phyloP scores from a whole-genome alignment of 2,113 vertebrate species.

The Dicerorhinus sumatrensis region DNA sequence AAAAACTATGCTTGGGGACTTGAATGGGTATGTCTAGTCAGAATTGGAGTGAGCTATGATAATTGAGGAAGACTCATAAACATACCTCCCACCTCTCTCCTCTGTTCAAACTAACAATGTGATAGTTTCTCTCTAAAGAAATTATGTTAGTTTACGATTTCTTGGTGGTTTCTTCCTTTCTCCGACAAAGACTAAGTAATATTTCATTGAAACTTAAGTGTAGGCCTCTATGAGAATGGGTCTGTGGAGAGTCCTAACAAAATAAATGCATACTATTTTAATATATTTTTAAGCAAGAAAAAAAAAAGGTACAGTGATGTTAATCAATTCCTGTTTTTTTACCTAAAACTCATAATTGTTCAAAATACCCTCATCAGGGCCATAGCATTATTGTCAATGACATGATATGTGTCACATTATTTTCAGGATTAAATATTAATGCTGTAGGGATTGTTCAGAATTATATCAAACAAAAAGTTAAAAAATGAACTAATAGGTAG shows the following conservation, averaged over 20 bases:
- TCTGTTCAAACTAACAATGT: neutral
- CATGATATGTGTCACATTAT: neutral
- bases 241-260: neutral
- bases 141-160: neutral
- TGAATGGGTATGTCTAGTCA: neutral
- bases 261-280: neutral
- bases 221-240: neutral
- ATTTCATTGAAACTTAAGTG: neutral
- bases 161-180: neutral
- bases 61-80: neutral
- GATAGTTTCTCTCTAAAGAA: neutral
- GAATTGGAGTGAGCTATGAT: neutral
- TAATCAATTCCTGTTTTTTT: neutral
- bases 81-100: neutral
- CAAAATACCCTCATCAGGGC: neutral
- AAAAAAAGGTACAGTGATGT: neutral
- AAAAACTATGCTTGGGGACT: neutral
- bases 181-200: neutral
- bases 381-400: neutral
- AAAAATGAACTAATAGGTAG: neutral
- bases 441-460: neutral
- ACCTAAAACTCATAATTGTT: neutral
- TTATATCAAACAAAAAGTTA: neutral
- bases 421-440: neutral
- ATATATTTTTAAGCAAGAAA: neutral